Evolutionary conservation across 2,113 vertebrate genomes (phyloP).

Genomic region (Thalassarche chlororhynchos): DNA sequence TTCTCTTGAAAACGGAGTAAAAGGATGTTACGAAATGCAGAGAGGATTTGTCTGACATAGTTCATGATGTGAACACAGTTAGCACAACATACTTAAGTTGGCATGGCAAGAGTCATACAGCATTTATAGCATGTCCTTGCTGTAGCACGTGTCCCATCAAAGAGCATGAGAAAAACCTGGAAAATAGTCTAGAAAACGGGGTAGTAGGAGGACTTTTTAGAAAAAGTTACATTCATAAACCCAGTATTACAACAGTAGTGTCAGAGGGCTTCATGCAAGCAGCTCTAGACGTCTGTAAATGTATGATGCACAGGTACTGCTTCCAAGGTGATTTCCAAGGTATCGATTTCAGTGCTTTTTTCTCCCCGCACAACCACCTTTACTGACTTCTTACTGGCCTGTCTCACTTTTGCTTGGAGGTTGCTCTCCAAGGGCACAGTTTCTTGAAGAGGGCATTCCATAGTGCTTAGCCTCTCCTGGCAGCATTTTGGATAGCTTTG

Average conservation of each 20-base stretch:
- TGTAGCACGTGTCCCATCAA: not conserved
- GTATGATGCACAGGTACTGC: conserved; percentile 48
- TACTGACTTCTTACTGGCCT: conserved; percentile 22
- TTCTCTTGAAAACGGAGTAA: not conserved
- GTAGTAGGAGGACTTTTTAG: not conserved
- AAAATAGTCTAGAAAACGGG: not conserved
- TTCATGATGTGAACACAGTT: not conserved
- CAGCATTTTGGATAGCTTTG: conserved; percentile 27
- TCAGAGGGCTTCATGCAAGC: not conserved
- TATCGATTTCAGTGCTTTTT: conserved; percentile 40
- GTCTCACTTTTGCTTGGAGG: not conserved
- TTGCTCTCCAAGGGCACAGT: not conserved
- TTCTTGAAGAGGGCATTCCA: not conserved
- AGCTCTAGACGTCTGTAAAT: not conserved
- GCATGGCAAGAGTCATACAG: not conserved
- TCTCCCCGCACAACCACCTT: conserved; percentile 25
- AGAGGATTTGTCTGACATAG: not conserved
- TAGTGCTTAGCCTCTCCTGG: not conserved
- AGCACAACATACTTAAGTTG: not conserved
- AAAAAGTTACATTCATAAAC: not conserved
- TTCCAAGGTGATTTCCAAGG: conserved; percentile 69
- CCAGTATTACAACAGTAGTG: not conserved
- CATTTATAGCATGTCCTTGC: not conserved
- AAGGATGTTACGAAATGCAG: not conserved
- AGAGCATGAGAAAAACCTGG: not conserved